A percentile compares a stretch with the other conserved stretches of the same genome.
Conservation (phyloP, 2,797 vertebrate genomes). For the Echeneis naucrates region DNA sequence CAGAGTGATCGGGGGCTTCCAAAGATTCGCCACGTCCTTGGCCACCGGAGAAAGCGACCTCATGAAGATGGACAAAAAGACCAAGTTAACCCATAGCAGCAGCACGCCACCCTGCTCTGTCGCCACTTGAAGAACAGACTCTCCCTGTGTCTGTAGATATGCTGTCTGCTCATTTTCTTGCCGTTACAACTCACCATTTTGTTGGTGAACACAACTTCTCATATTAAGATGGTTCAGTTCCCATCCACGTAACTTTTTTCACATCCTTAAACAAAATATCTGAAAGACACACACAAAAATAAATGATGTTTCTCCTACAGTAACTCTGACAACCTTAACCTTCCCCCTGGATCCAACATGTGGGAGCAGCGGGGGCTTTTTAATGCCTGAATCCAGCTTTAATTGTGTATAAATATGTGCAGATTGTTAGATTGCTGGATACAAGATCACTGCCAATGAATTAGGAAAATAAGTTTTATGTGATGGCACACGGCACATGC, state of each 20-base stretch:
- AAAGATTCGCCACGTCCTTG: slow-evolving; percentile 32
- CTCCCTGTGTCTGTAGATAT: slow-evolving; percentile 27
- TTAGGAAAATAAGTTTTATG: slow-evolving; percentile 45
- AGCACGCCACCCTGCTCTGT: slow-evolving; percentile 61
- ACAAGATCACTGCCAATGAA: slow-evolving; percentile 81
- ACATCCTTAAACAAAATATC: slow-evolving; percentile 19
- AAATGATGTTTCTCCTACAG: slow-evolving; percentile 4
- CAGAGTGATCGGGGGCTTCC: slow-evolving; percentile 20
- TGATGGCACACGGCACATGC: slow-evolving; percentile 30
- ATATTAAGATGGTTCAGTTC: slow-evolving; percentile 23
- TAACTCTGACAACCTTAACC: slow-evolving; percentile 12
- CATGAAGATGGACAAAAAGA: slow-evolving; percentile 60
- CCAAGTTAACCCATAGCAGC: slow-evolving; percentile 83
- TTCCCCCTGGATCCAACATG: slow-evolving; percentile 34
- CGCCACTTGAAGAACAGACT: slow-evolving; percentile 46
- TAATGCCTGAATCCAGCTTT: slow-evolving; percentile 47
- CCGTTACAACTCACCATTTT: slow-evolving; percentile 23
- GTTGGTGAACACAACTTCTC: slow-evolving; percentile 42
- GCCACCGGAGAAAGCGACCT: slow-evolving; percentile 33
- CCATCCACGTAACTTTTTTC: slow-evolving; percentile 18
- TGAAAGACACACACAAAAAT: slow-evolving; percentile 21
- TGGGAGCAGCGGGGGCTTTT: slow-evolving; percentile 26
- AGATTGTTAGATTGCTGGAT: slow-evolving; percentile 52
- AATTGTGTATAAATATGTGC: slow-evolving; percentile 27
- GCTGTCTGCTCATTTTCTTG: slow-evolving; percentile 44